Base-by-base conservation (phyloP, 1,140 invertebrate genomes). In the Coptotermes formosanus region DNA sequence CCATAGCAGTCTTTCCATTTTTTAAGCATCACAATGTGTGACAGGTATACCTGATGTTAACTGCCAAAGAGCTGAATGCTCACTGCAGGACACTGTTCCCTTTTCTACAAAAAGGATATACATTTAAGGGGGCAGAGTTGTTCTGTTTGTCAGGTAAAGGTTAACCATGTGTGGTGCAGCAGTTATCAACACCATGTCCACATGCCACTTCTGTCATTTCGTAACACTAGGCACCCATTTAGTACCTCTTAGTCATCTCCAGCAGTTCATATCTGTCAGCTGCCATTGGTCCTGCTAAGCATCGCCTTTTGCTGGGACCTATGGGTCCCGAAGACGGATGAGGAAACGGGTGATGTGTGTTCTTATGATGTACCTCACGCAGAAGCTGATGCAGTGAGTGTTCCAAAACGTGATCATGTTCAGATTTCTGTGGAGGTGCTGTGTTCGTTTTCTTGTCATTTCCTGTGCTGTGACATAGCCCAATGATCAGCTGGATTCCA, bases 361-460 rank as follows among this genome's bases (percentile, higher is more conserved):
- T 98, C 89, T 96, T 95, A 90, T 97, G 95, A 92, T 99, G 98
- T 16, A 98, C 95, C 89, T 98, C 97, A 30, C 98, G 92, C 52
- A 99, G 91, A 82, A 99, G 91, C 91, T 99, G 98, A 92, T 99
- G 98, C 45, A 99, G 91, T 0, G 97, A 98, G 91, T 99, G 98
- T 90, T 99, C 98, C 84, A 99, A 90, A 14, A 99, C 98, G 90
- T 98, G 97, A 91, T 99, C 98, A 89, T 99, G 97, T 89, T 98
- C 97, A 12, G 95, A 93, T 90, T 95, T 95, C 55, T 91, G 86
- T 7, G 92, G 91, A 25, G 93, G 90, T 6, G 92, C 91, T 52
- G 88, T 89, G 64, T 90, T 84, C 64, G 90, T 87, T 87, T 93
- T 93, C 88, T 96, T 91, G 89, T 95, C 90, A 92, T 91, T 92